Evolutionary conservation across 2,888 invertebrate species (phyloP), one percentile per base, ranked within the genome.

Genomic region (Sipha maydis): DNA sequence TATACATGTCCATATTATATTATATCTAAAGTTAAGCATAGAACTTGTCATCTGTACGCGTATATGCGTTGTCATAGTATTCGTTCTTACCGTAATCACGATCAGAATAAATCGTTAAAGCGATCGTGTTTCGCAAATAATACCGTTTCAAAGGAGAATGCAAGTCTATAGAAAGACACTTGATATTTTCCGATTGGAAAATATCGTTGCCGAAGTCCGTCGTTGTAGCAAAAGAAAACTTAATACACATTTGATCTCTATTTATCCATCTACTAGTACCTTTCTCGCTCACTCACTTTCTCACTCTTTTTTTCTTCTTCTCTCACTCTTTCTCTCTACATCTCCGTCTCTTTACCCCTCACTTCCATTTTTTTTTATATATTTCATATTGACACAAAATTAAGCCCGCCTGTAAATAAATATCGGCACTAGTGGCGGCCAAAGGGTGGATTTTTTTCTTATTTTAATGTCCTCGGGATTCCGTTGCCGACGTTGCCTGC

Each of bases 371-470:
- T n/a, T n/a, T 54, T 78, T 85, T 86, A 71, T 85, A 75, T 54
- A 28, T 79, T 80, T 86, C 73, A 56, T 86, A 86, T 86, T 86
- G 86, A 86, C 86, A 86, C 86, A 86, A 86, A 86, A 86, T 86
- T 86, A 86, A 86, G 86, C 73, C 79, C 71, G 73, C 79, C 79
- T 73, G 79, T 86, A 86, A 86, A 80, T 86, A 86, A 79, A 86
- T 80, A 73, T 71, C 38, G 73, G 79, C 56, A 38, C 77, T n/a
- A 38, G 79, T 34, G 21, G 54, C 56, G 34, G 83, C 56, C 28
- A 84, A 84, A 84, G 84, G 76, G 41, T 71, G 79, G 88, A 88
- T 88, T 80, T 88, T 88, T 85, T 88, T 75, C 80, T 73, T 88
- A 80, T 88, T 88, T 88, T 88, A 88, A 88, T 88, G 82, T 82